Percentiles rank a stretch among this genome's conserved stretches.
phyloP scores from a whole-genome alignment of 2,113 vertebrate genomes.

The Accipiter virgatus region DNA sequence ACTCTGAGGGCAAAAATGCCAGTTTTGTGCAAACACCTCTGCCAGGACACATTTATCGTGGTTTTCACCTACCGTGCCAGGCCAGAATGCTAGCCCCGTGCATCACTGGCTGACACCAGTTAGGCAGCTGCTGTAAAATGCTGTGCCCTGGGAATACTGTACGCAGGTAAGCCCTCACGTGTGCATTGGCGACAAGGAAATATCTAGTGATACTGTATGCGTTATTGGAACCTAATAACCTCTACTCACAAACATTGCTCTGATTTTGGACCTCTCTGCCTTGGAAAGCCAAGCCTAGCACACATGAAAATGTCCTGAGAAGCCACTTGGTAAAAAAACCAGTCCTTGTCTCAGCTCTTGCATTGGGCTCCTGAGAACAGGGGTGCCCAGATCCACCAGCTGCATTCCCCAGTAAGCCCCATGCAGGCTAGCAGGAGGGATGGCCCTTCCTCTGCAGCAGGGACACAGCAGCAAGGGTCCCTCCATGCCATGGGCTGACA shows the following conservation, averaged over 20 bases:
- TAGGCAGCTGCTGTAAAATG: not conserved
- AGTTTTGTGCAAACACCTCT: not conserved
- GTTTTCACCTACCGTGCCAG: not conserved
- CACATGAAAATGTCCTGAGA: not conserved
- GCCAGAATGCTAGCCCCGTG: not conserved
- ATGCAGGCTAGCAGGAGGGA: not conserved
- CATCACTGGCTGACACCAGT: not conserved
- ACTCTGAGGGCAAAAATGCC: not conserved
- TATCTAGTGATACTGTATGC: not conserved
- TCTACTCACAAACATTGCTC: not conserved
- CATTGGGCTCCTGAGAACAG: not conserved
- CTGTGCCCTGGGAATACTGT: not conserved
- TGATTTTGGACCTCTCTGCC: not conserved
- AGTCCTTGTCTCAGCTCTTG: not conserved
- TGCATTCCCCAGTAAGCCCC: not conserved
- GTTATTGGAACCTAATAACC: not conserved
- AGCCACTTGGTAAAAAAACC: not conserved
- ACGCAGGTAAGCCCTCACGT: not conserved
- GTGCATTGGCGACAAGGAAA: not conserved
- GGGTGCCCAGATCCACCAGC: not conserved
- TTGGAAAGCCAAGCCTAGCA: not conserved
- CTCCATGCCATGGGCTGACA: accelerated
- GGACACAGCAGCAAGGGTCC: not conserved
- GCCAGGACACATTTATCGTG: not conserved
- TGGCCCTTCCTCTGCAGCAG: not conserved